Percentiles rank a stretch among this genome's conserved stretches.
Evolutionary conservation across 2,888 invertebrate species (phyloP).

Genomic region (Torymus aiolomorphi): DNA sequence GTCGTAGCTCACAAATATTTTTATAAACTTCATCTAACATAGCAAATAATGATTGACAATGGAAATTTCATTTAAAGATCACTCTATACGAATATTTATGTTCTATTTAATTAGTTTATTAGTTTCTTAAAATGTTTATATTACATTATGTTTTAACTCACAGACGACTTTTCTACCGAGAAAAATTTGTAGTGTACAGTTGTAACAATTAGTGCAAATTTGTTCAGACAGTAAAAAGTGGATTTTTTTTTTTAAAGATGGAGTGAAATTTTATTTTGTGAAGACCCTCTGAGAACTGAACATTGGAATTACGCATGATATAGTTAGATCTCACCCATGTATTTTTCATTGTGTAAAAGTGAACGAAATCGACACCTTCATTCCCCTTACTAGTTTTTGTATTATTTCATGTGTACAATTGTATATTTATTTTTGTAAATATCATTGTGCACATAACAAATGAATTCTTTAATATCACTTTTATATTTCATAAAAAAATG

Average conservation of each 20-base stretch:
- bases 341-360: constrained; percentile 12
- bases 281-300: constrained; percentile 23
- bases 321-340: constrained; percentile 24
- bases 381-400: constrained; percentile 27
- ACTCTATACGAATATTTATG: constrained; percentile 19
- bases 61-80: constrained; percentile 29
- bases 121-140: constrained; percentile 26
- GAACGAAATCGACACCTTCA: constrained; percentile 15
- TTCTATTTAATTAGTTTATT: constrained; percentile 36
- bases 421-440: constrained; percentile 28
- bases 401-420: constrained; percentile 40
- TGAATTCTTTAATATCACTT: constrained; percentile 29
- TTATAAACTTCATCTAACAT: constrained; percentile 48
- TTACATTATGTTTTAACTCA: constrained; percentile 46
- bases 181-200: constrained; percentile 54
- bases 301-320: constrained; percentile 3
- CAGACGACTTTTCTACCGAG: constrained; percentile 47
- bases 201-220: constrained; percentile 49
- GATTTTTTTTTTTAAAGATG: constrained; percentile 38
- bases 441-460: constrained; percentile 26
- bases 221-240: constrained; percentile 40
- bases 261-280: constrained; percentile 28
- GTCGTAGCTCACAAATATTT: constrained; percentile 46
- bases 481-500: constrained; percentile 44
- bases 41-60: constrained; percentile 6